phyloP scores from a whole-genome alignment of 2,888 invertebrate species.

The Himalopsyche kuldschensis region DNA sequence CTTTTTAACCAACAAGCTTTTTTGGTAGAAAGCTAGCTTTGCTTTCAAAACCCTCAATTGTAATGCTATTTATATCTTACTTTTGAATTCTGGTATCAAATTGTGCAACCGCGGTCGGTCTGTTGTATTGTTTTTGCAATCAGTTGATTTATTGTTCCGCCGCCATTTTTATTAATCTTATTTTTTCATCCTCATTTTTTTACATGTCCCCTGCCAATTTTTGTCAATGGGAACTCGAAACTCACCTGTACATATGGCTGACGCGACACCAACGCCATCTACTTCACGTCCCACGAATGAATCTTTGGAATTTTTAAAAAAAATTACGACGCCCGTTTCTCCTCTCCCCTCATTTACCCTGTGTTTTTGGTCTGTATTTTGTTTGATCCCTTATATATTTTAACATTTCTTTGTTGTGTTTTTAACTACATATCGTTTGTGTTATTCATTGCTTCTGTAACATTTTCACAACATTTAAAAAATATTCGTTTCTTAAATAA shows the following conservation, averaged over 20 bases:
- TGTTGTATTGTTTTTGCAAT: background rate
- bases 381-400: background rate
- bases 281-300: background rate
- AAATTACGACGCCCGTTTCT: background rate
- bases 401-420: conserved; percentile 37
- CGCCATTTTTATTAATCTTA: conserved; percentile 26
- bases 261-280: background rate
- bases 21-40: no score
- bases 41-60: no score
- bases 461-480: background rate
- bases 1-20: no score
- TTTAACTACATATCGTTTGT: conserved; percentile 32
- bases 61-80: no score
- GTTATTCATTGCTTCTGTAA: conserved; percentile 3
- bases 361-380: conserved; percentile 36
- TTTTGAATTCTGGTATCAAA: background rate
- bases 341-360: background rate
- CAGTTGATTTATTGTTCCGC: background rate
- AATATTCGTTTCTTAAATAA: background rate
- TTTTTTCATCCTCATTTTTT: conserved; percentile 39
- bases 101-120: background rate
- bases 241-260: background rate
- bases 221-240: conserved; percentile 10
- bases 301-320: conserved; percentile 1
- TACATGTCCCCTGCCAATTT: conserved; percentile 40